Evolutionary conservation across 2,113 vertebrate species (phyloP), one percentile per base, ranked within the genome.

Genomic region (Junco hyemalis): DNA sequence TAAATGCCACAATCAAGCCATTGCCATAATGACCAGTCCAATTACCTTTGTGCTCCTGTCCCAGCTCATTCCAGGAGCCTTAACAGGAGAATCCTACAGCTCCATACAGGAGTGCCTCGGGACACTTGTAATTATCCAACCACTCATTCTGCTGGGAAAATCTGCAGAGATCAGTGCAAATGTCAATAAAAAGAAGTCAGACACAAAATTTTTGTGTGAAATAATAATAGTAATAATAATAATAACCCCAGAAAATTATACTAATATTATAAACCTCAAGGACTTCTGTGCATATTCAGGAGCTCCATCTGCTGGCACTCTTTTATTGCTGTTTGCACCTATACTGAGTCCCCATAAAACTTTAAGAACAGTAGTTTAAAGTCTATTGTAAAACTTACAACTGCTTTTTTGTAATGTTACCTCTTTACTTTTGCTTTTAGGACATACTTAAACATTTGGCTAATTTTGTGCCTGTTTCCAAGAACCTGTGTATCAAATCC

Each of bases 291-390:
- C 19, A 0, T 71, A 35, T 64, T 74, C 63, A 81, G 47, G 82
- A 95, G 88, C 90, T 73, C 94, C 92, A 95, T 82, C 95, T 96
- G 48, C 92, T 92, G 95, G 71, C 16, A 53, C 4, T 47, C 9
- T 48, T 70, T 66, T 12, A 31, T 83, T 77, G 24, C 11, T 84
- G 21, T 56, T 81, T 69, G 17, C 16, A 47, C 18, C 4, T 47
- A 5, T 9, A 22, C 6, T 3, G 6, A 54, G 20, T 61, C 23
- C 5, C 33, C 13, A 10, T n/a, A 19, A 54, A 73, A 40, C 56
- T 89, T 69, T 12, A 19, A 7, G 17, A 51, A 28, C 19, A 51
- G 12, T 47, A 69, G 5, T 47, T 90, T 28, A 15, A 82, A 77
- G 22, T 56, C 29, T 69, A 4, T 18, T 76, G 5, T 23, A 91